Base-by-base conservation (phyloP, 2,113 vertebrate species). In the Hoplias malabaricus region DNA sequence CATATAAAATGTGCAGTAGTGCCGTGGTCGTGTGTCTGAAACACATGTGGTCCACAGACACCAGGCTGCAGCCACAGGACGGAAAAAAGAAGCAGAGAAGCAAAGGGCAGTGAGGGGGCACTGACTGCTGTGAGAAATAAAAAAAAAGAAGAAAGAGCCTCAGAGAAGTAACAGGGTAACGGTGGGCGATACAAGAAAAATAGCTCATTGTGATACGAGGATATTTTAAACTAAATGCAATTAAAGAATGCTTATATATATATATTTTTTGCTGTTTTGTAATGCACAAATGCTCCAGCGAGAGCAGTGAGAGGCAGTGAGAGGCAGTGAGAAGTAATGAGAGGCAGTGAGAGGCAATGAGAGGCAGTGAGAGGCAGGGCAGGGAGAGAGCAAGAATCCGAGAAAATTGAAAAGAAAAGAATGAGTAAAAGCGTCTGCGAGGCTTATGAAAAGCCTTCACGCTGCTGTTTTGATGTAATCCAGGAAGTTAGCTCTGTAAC, bases 401-500 rank as follows among this genome's bases (percentile, higher is more conserved):
- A 53, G 19, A 25, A 46, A 33, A 34, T n/a, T 61, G 57, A 38
- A n/a, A 40, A 16, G 14, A 63, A 21, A 36, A 46, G 38, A 36
- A 19, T 25, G 25, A 13, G 10, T 6, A 71, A 78, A 59, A 71
- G 81, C 34, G 56, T 79, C 75, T 69, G 73, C 43, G 77, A 54
- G 75, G 25, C 56, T 34, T 29, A 78, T 61, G 71, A 79, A 36
- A 74, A 72, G 83, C 80, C 79, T 84, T 75, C 84, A 84, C 75
- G 83, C 67, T 82, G 84, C 79, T 84, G 89, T 92, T n/a, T 93
- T 92, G 90, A 91, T 91, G 89, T 90, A 91, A 92, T 91, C 89
- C 91, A 92, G 92, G 91, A 93, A 93, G 91, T 92, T 91, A 90
- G 90, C 89, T 92, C 90, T 90, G 92, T 91, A 93, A 93, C 88